Base-by-base conservation (phyloP, 2,113 vertebrate genomes). In the Tachycineta bicolor region DNA sequence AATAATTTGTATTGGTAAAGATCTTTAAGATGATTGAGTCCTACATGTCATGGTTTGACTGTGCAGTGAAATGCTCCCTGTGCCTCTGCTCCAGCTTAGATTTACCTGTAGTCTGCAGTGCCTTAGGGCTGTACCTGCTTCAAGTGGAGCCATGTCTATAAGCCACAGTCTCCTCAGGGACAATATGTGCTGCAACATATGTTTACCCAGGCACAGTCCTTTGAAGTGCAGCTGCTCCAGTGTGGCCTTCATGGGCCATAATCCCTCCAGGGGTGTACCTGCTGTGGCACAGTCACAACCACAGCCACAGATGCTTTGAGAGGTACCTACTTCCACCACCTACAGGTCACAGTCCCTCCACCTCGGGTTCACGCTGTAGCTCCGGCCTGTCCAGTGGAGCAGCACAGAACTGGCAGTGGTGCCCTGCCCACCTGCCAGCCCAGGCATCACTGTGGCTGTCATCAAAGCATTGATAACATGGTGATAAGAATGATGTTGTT, bases 1-100 rank as follows among this genome's bases (percentile, higher is more conserved):
- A 55, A 34, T 34, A 0, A 19, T 76, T 62, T 63, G 9, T 28
- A 20, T 55, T 47, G 28, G 11, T 43, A 11, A 76, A 83, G n/a
- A 34, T 22, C 41, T 25, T 47, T 43, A 69, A 53, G 25, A 41
- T 31, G 55, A 49, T 49, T 0, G 1, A 76, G 39, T 82, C 46
- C n/a, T 31, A 4, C 1, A 0, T 47, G 25, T 69, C 25, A 13
- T 55, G 24, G 25, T 41, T 76, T 76, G 56, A 43, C 47, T 31
- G 4, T 34, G 34, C n/a, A 31, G 2, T 55, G n/a, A 56, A n/a
- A 12, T 56, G 21, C 28, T 29, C 4, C 23, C 62, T 0, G 0
- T 39, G 39, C 13, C 46, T 14, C 19, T 33, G 39, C 53, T n/a
- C 24, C 33, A 41, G 17, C 13, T n/a, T 55, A 62, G 55, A 34